Percentiles rank a stretch among this genome's conserved stretches.
phyloP scores from a whole-genome alignment of 2,888 invertebrate species.

The Tipula lateralis region DNA sequence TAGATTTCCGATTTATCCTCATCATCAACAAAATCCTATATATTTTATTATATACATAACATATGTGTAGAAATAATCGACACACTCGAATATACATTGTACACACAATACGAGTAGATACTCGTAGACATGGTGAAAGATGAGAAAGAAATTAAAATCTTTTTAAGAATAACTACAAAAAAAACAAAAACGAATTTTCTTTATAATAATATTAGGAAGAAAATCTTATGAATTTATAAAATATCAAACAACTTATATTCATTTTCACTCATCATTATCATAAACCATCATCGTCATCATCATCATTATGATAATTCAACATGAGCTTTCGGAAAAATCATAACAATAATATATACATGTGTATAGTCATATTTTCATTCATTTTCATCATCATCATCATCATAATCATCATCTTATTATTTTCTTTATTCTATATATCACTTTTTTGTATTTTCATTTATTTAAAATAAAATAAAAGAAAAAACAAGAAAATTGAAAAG shows the following conservation, averaged over 20 bases:
- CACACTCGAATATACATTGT: background rate
- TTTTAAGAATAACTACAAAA: background rate
- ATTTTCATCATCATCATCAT: background rate
- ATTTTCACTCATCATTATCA: conserved; percentile 19
- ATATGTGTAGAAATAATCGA: background rate
- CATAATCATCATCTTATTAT: background rate
- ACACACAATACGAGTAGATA: background rate
- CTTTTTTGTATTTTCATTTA: background rate
- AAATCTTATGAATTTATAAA: background rate
- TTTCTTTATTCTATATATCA: background rate
- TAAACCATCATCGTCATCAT: background rate
- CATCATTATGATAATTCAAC: background rate
- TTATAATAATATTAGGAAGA: background rate
- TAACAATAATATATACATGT: background rate
- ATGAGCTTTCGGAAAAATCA: conserved; percentile 3
- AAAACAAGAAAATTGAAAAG: background rate
- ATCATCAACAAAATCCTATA: background rate
- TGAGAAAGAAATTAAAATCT: background rate
- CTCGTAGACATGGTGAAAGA: background rate
- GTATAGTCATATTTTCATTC: background rate
- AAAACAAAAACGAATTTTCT: background rate
- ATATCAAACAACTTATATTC: conserved; percentile 19
- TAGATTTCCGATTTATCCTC: background rate
- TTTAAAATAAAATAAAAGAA: background rate
- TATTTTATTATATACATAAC: background rate